phyloP scores from a whole-genome alignment of 2,113 vertebrate species.

The Notothenia rossii region DNA sequence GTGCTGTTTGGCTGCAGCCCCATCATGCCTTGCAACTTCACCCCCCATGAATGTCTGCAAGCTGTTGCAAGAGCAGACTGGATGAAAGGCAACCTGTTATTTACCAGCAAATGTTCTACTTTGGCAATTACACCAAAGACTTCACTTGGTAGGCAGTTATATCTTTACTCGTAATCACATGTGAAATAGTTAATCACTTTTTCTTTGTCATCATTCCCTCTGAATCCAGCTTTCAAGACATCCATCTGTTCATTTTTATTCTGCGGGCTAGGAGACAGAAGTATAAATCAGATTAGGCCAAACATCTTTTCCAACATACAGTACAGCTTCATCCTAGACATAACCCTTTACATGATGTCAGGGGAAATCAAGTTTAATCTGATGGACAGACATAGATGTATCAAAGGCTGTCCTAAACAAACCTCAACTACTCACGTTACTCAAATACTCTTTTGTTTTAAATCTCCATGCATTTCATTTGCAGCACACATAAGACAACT shows the following conservation, averaged over 20 bases:
- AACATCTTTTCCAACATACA: slow-evolving; percentile 25
- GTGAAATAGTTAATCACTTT: slow-evolving; percentile 53
- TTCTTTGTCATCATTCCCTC: slow-evolving; percentile 44
- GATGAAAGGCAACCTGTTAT: slow-evolving; percentile 79
- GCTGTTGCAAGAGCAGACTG: slow-evolving; percentile 75
- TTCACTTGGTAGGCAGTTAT: slow-evolving; percentile 55
- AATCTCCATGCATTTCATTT: slow-evolving; percentile 35
- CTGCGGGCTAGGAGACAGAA: slow-evolving; percentile 22
- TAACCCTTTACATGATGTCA: slow-evolving; percentile 29
- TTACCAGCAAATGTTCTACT: slow-evolving; percentile 68
- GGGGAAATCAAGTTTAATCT: slow-evolving; percentile 46
- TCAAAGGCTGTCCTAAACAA: slow-evolving; percentile 17
- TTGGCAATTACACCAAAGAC: slow-evolving; percentile 69
- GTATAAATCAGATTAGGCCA: slow-evolving; percentile 13
- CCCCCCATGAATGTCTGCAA: slow-evolving; percentile 72
- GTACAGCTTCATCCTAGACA: slow-evolving; percentile 33
- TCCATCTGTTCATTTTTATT: slow-evolving; percentile 32
- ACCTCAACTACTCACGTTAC: slow-evolving; percentile 8
- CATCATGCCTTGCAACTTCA: slow-evolving; percentile 62
- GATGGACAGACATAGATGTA: slow-evolving; percentile 30
- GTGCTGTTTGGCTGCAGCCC: slow-evolving; percentile 74
- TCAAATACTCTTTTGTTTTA: slow-evolving; percentile 1
- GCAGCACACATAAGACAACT: background rate
- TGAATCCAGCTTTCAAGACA: slow-evolving; percentile 50
- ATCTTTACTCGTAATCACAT: slow-evolving; percentile 60